These are phyloP conservation scores for Molorchus minor DNA, from an alignment of 2,888 invertebrate species.

Conservation along the genomic window DNA sequence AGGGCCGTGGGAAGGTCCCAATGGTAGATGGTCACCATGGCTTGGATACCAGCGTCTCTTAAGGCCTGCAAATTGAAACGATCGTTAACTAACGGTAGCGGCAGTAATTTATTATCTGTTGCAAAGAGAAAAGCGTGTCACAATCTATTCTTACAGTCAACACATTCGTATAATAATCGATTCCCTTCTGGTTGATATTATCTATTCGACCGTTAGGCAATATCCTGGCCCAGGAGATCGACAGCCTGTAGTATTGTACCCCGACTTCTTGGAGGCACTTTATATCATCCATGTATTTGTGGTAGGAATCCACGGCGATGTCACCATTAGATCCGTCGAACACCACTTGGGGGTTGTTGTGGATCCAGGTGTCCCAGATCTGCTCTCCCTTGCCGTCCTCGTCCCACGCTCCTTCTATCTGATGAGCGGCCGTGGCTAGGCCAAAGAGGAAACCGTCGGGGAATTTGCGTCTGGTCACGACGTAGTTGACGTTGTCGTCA, in stretches of 20 bases:
- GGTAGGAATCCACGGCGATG: constrained; percentile 74
- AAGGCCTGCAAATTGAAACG: constrained; percentile 50
- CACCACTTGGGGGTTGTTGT: constrained; percentile 25
- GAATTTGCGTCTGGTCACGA: constrained; percentile 36
- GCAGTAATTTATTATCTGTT: too few species aligned
- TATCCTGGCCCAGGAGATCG: constrained; percentile 51
- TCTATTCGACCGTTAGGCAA: constrained; percentile 68
- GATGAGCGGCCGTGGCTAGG: constrained; percentile 52
- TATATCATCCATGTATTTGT: constrained; percentile 71
- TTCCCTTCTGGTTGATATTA: constrained; percentile 63
- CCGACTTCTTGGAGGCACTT: constrained; percentile 67
- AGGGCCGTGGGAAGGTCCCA: constrained; percentile 68
- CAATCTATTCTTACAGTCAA: too few species aligned
- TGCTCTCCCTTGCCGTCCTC: constrained; percentile 49
- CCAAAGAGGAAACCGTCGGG: constrained; percentile 45
- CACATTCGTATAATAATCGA: constrained; percentile 42
- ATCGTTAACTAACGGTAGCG: neutral
- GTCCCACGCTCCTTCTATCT: constrained; percentile 52
- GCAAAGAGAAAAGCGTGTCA: too few species aligned
- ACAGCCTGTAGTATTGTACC: constrained; percentile 63
- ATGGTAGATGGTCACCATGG: constrained; percentile 65
- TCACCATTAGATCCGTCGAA: constrained; percentile 65
- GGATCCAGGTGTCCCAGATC: constrained; percentile 40
- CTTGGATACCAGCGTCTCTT: constrained; percentile 65
- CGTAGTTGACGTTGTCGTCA: constrained; percentile 33